Evolutionary conservation across 2,888 invertebrate species (phyloP), one percentile per base, ranked within the genome.

Genomic region (Amblyjoppa fuscipennis): DNA sequence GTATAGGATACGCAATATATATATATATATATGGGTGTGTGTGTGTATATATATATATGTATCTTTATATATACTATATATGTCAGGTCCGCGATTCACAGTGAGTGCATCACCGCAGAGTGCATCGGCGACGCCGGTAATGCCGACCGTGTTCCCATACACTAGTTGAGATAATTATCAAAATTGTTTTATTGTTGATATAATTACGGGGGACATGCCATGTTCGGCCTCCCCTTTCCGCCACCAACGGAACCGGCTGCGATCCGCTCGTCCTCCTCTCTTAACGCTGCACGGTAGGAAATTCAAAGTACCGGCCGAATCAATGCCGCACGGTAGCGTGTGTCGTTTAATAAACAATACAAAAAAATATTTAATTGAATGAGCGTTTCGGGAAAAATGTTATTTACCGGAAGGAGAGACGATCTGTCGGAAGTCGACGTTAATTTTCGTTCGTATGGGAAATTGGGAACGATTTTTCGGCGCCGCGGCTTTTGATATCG

Each of bases 101-200:
- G 73, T 34, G 71, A 79, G 74, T 76, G 71, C 68, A 85, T 82
- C 79, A 83, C 76, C 66, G 83, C 74, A 64, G 73, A 83, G 80
- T 85, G 76, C 83, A 85, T 79, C 74, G 77, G 80, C 51, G 68
- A 68, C 77, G 77, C 68, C 16, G 77, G 90, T 92, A 93, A 93
- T 92, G 90, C 89, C 91, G 92, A n/a, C 68, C 91, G 92, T 93
- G 92, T 93, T 93, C 93, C 93, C 93, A 93, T 93, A 93, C 93
- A 93, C 93, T 93, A 93, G 93, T 93, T 91, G 92, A 93, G 92
- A 93, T 93, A 93, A 93, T 93, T 93, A 92, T 92, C 93, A 93
- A 93, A 93, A 93, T 93, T 93, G 93, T 93, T 93, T 93, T 93
- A 93, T 93, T 93, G 93, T 93, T 93, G 92, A 89, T 93, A 93